Percentiles rank a stretch among this genome's conserved stretches.
Conservation (phyloP, 1,140 invertebrate species). For the Penaeus indicus region DNA sequence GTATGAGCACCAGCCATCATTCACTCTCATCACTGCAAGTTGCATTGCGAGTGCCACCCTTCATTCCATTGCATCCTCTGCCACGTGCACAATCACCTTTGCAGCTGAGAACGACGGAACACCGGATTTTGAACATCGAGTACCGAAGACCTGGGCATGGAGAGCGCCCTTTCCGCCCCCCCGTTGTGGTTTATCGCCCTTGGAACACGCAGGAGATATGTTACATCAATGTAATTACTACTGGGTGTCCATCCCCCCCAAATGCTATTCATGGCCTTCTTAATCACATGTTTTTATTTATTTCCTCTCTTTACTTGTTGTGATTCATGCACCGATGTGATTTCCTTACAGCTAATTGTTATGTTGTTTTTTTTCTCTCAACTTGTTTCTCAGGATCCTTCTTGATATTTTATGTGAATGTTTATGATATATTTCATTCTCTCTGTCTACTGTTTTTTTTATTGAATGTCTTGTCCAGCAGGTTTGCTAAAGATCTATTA, state of each 20-base stretch:
- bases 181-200: conserved; percentile 68
- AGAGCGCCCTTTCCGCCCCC: conserved; percentile 60
- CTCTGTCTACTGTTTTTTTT: not conserved
- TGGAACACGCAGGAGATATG: conserved; percentile 72
- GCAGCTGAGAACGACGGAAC: conserved; percentile 75
- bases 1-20: not conserved
- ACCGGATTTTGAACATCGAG: conserved; percentile 75
- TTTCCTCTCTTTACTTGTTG: not conserved
- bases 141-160: conserved; percentile 69
- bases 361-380: not conserved
- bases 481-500: not conserved
- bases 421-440: not conserved
- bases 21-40: not conserved
- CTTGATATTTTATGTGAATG: not conserved
- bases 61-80: conserved; percentile 32
- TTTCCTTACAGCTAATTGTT: not conserved
- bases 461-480: conserved; percentile 28
- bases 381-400: not conserved
- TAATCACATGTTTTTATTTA: conserved; percentile 1
- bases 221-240: conserved; percentile 71
- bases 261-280: conserved; percentile 29
- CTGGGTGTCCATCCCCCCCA: not conserved
- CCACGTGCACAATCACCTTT: conserved; percentile 55
- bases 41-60: not conserved
- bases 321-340: conserved; percentile 12